Evolutionary conservation across 2,113 vertebrate genomes (phyloP), one percentile per base, ranked within the genome.

Genomic region (Alectura lathami): DNA sequence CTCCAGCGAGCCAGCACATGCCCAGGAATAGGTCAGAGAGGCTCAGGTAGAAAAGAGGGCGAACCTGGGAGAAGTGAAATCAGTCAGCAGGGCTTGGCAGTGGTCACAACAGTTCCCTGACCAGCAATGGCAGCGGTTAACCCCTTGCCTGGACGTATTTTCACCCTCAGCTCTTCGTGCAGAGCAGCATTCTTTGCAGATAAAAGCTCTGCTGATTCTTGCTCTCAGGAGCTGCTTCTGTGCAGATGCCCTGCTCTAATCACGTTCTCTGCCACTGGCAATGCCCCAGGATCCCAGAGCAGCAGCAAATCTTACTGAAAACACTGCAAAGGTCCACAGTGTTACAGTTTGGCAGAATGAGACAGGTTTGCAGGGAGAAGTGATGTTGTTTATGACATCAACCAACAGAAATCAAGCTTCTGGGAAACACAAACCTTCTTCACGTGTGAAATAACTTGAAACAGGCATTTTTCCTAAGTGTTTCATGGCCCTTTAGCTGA

Each of bases 1-100:
- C 97, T 17, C 98, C 98, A 9, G 95, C 64, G n/a, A 99, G 96
- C 98, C 98, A 99, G 95, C 98, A 98, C 93, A 98, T 32, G 8
- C 98, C 98, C 82, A 99, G 95, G 30, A 99, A 94, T 24, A 99
- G 96, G 96, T 99, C 98, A 0, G 98, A 98, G 78, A 98, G 90
- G 70, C 98, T 98, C 96, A 99, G 98, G 92, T 98, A 98, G 93
- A 99, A 96, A 57, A 99, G 97, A 0, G 99, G 98, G 42, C 97
- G 98, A 77, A 98, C 93, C 99, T 99, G 93, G 30, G 56, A 86
- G 69, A 89, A 92, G 60, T 3, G 42, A 91, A 74, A 45, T 9
- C 0, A 30, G 34, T 89, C 50, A 92, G 38, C 22, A 54, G 56
- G 43, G 70, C 78, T 8, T 13, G 50, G 40, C 1, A 17, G 23